These are phyloP conservation scores for Halichondria panicea DNA, from an alignment of 37 sponge, comb jelly and placozoan genomes.

Conservation along the genomic window DNA sequence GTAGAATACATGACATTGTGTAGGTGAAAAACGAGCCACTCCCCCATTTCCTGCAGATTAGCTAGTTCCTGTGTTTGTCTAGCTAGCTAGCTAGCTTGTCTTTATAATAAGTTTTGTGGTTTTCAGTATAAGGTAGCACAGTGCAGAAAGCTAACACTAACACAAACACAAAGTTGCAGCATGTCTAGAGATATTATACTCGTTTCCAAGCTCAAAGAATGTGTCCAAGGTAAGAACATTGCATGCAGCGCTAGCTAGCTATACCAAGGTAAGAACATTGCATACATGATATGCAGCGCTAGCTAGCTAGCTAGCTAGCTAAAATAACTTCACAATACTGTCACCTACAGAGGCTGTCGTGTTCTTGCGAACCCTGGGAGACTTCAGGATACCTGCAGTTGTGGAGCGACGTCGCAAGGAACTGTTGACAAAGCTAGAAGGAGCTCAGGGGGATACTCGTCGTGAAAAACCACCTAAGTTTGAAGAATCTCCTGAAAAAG, in stretches of 20 bases:
- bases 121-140: no score
- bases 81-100: no score
- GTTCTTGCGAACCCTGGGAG: constrained; percentile 51
- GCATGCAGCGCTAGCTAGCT: not conserved
- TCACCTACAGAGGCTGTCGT: constrained; percentile 40
- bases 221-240: constrained; percentile 45
- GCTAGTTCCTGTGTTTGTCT: no score
- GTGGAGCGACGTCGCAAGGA: constrained; percentile 46
- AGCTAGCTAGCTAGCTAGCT: not conserved
- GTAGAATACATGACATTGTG: no score
- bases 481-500: constrained; percentile 5
- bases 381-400: constrained; percentile 56
- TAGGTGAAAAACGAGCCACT: no score
- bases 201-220: constrained; percentile 48
- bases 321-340: not conserved
- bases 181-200: not conserved
- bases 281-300: not conserved
- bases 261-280: no score
- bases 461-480: constrained; percentile 16
- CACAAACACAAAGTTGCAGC: not conserved
- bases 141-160: not conserved
- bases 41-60: no score
- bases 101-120: no score
- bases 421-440: constrained; percentile 28
- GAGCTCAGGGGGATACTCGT: constrained; percentile 37